Percentiles rank a stretch among this genome's conserved stretches.
Conservation (phyloP, 1,140 invertebrate genomes). For the Manduca sexta region DNA sequence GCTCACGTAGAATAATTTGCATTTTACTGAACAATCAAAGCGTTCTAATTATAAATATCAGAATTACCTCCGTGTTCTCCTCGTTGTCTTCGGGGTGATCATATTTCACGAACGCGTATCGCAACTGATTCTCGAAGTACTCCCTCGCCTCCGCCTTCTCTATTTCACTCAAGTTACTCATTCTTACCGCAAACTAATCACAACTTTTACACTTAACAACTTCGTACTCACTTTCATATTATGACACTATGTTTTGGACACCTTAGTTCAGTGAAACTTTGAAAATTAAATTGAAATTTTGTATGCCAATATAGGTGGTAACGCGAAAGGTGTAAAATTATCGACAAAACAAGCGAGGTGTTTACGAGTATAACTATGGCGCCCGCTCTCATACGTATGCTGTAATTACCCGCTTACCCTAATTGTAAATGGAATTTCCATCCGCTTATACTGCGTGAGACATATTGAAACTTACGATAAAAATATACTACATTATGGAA, state of each 20-base stretch:
- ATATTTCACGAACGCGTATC: slow-evolving; percentile 50
- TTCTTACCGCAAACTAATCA: not conserved
- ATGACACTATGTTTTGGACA: no score
- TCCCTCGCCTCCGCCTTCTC: slow-evolving; percentile 49
- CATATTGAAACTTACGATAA: no score
- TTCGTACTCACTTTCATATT: no score
- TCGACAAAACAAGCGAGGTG: slow-evolving; percentile 55
- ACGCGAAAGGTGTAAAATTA: slow-evolving; percentile 46
- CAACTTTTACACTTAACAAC: no score
- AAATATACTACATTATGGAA: no score
- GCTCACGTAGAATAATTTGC: no score
- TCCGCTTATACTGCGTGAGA: no score
- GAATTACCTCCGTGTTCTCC: slow-evolving; percentile 48
- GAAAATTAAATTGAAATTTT: no score
- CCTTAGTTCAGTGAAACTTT: no score
- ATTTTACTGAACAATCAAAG: no score
- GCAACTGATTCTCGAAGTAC: slow-evolving; percentile 54
- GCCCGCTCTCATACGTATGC: not conserved
- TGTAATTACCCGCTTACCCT: not conserved
- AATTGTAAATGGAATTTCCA: not conserved
- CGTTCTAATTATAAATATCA: no score
- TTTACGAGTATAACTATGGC: slow-evolving; percentile 8
- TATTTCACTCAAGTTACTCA: slow-evolving; percentile 32
- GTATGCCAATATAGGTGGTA: slow-evolving; percentile 5
- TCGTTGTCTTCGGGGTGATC: slow-evolving; percentile 50